Evolutionary conservation across 53 echinoderm and acorn worm species (phyloP), one percentile per base, ranked within the genome.

Genomic region (Paracentrotus lividus): DNA sequence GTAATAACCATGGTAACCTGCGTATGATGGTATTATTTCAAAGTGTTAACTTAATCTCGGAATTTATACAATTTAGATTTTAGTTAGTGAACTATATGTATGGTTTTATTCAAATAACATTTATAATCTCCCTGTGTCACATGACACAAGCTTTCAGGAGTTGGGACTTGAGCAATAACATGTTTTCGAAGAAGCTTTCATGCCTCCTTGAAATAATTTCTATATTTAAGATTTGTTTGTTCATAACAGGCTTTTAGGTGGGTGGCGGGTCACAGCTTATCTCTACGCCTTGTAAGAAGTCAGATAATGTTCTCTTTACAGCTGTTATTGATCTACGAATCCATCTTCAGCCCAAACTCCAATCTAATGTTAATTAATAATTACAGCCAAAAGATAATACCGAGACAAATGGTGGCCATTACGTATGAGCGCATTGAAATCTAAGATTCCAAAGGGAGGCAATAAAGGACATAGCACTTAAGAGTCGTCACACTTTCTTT

Each of bases 361-460:
- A 53, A 53, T 36, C 86, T 34, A 55, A 34, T 55, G 86, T 86
- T 86, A 86, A 86, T 86, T 86, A 56, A 86, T 86, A 86, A 86
- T 86, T 86, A 86, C 86, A 86, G 86, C 7, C 55, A 3, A 18
- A 56, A 86, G 86, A 86, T 86, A 86, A 86, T 86, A 36, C 33
- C 86, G 8, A n/a, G 56, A 18, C 86, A 86, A 55, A 36, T 36
- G 54, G 56, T 33, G 56, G 47, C 34, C 55, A 86, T 34, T 56
- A 86, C 56, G 86, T 2, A 56, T 34, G 86, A 34, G 86, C 51
- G 56, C 34, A 0, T 33, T 16, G 47, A n/a, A 81, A 47, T 45
- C 45, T 81, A 45, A 81, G 81, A 81, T 47, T 81, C 81, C 47
- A 26, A 44, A 1, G 81, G 47, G 81, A 47, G 47, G n/a, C 81